Conservation (phyloP, 1,140 invertebrate genomes). For the Macrobrachium rosenbergii region DNA sequence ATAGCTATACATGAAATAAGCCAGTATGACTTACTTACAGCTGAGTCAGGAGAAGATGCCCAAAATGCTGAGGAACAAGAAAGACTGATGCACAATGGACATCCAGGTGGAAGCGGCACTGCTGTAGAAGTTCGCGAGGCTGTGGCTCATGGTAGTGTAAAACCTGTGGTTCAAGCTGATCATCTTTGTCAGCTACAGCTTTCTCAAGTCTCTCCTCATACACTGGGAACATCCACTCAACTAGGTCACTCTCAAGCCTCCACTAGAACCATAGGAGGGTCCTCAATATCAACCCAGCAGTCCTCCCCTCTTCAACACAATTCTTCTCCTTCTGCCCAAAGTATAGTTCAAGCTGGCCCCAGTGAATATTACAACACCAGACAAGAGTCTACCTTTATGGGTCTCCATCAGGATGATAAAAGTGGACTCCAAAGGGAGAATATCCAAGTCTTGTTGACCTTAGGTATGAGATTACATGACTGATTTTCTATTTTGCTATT, state of each 20-base stretch:
- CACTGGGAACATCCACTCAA: conserved; percentile 48
- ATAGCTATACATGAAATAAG: neutral
- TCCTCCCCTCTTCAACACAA: conserved; percentile 45
- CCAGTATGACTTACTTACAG: neutral
- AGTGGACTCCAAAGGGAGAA: conserved; percentile 71
- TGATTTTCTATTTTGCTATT: no score
- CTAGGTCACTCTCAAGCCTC: conserved; percentile 51
- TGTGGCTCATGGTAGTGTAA: neutral
- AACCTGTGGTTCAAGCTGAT: neutral
- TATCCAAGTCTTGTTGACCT: conserved; percentile 83
- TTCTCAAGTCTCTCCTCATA: conserved; percentile 54
- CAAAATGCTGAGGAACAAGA: conserved; percentile 48
- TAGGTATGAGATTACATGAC: conserved; percentile 73
- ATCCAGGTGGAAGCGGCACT: conserved; percentile 16
- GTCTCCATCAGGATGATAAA: conserved; percentile 27
- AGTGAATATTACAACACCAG: conserved; percentile 18
- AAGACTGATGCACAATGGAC: conserved; percentile 41
- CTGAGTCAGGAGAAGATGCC: conserved; percentile 28
- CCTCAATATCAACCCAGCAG: conserved; percentile 45
- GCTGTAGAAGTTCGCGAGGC: neutral
- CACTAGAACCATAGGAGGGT: conserved; percentile 46
- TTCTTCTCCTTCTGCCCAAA: conserved; percentile 55
- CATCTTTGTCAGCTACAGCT: conserved; percentile 42
- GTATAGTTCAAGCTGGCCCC: conserved; percentile 17
- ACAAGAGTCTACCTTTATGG: neutral